Evolutionary conservation across 2,113 vertebrate species (phyloP).

Genomic region (Sciurus niger): DNA sequence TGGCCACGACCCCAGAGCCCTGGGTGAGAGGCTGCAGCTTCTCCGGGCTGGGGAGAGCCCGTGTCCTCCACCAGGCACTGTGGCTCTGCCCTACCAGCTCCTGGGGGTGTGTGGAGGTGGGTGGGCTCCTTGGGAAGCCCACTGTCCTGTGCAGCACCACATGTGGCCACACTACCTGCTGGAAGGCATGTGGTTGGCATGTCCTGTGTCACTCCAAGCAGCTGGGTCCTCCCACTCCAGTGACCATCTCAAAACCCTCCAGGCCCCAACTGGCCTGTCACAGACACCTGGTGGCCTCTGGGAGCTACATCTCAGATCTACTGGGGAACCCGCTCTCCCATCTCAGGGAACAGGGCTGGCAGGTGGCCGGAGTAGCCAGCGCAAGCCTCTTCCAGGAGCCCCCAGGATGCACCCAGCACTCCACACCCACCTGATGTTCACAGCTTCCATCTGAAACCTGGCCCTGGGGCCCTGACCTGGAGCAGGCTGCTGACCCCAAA

Average conservation of each 20-base stretch:
- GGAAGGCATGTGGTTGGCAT: accelerated
- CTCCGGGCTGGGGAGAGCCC: not conserved
- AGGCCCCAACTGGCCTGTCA: not conserved
- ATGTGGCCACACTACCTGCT: accelerated
- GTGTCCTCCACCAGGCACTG: accelerated
- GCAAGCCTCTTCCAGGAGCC: too few relatives aligned
- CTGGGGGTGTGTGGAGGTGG: too few relatives aligned
- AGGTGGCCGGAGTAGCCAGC: not conserved
- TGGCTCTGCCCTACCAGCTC: not conserved
- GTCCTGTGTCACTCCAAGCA: accelerated
- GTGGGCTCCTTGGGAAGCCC: not conserved
- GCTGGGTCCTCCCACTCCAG: accelerated
- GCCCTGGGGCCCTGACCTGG: too few relatives aligned
- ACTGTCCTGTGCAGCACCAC: accelerated
- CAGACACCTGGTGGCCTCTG: not conserved
- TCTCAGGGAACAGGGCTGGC: too few relatives aligned
- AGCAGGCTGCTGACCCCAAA: too few relatives aligned
- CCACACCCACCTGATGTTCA: too few relatives aligned
- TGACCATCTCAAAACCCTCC: too few relatives aligned
- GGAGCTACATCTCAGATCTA: too few relatives aligned
- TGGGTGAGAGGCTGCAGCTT: not conserved
- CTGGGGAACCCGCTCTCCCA: accelerated
- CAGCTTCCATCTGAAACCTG: too few relatives aligned
- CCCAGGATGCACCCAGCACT: too few relatives aligned
- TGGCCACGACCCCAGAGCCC: too few relatives aligned